These are phyloP conservation scores for Henicopernis longicauda DNA, from an alignment of 2,113 vertebrate species.

Conservation along the genomic window DNA sequence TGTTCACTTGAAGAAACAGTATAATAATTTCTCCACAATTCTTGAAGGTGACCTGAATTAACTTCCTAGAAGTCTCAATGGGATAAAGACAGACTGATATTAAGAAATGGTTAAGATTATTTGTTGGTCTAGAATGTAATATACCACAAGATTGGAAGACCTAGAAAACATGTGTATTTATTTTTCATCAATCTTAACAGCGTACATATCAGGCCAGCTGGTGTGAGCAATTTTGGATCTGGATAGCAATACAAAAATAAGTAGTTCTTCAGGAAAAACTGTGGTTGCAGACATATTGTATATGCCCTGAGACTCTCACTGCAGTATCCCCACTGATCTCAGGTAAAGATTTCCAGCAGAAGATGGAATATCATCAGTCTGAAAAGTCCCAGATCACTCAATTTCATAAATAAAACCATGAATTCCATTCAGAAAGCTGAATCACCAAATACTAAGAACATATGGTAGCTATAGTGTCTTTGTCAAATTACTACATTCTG, in stretches of 20 bases:
- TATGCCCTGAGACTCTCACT: neutral
- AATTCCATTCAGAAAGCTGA: neutral
- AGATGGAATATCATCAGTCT: neutral
- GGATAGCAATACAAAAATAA: neutral
- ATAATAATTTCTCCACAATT: neutral
- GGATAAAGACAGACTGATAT: neutral
- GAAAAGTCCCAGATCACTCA: neutral
- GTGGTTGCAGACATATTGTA: neutral
- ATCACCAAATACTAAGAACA: neutral
- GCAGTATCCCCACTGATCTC: neutral
- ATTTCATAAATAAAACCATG: neutral
- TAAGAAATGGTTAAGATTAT: neutral
- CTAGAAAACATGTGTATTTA: neutral
- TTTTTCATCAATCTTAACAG: neutral
- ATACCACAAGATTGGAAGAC: neutral
- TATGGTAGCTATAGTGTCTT: neutral
- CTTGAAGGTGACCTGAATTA: neutral
- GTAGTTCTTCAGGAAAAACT: neutral
- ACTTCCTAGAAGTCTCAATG: neutral
- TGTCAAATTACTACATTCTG: neutral
- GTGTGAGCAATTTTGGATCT: neutral
- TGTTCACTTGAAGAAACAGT: neutral
- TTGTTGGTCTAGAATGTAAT: neutral
- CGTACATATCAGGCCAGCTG: neutral
- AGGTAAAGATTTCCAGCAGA: neutral